Evolutionary conservation across 2,888 invertebrate genomes (phyloP).

Genomic region (Lagria hirta): DNA sequence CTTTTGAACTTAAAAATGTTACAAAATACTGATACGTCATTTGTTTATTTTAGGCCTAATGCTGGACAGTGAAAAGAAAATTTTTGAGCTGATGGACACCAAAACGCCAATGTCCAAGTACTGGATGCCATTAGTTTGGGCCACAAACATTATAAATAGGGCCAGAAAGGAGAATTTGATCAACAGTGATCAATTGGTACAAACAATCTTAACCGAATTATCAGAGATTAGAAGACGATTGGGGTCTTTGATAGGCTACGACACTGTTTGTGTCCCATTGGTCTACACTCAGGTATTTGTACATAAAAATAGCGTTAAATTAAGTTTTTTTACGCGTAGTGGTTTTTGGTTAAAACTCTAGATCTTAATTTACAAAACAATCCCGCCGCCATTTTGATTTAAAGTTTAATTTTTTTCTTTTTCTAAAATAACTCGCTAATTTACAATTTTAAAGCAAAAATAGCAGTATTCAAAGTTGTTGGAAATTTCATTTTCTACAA

Average conservation of each 20-base stretch:
- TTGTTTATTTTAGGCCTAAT: slow-evolving; percentile 66
- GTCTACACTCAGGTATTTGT: slow-evolving; percentile 93
- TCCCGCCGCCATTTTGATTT: too few species aligned
- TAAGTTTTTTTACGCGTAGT: too few species aligned
- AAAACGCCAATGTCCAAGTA: slow-evolving; percentile 90
- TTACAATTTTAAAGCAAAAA: too few species aligned
- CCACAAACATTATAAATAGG: slow-evolving; percentile 86
- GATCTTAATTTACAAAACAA: too few species aligned
- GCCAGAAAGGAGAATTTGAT: slow-evolving; percentile 84
- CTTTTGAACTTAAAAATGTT: too few species aligned
- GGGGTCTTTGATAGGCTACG: slow-evolving; percentile 85
- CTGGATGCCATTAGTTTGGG: slow-evolving; percentile 94
- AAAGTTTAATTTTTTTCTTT: too few species aligned
- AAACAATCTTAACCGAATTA: slow-evolving; percentile 84
- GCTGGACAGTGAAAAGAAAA: slow-evolving; percentile 89
- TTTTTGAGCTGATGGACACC: slow-evolving; percentile 86
- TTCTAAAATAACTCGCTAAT: too few species aligned
- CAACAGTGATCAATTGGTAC: slow-evolving; percentile 87
- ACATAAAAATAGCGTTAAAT: too few species aligned
- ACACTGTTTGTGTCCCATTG: slow-evolving; percentile 88
- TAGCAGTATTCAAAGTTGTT: too few species aligned
- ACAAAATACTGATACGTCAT: too few species aligned
- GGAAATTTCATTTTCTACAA: too few species aligned
- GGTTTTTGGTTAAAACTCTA: too few species aligned
- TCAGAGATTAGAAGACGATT: slow-evolving; percentile 84